Base-by-base conservation (phyloP, 1,140 invertebrate genomes). In the Protaetia brevitarsis region DNA sequence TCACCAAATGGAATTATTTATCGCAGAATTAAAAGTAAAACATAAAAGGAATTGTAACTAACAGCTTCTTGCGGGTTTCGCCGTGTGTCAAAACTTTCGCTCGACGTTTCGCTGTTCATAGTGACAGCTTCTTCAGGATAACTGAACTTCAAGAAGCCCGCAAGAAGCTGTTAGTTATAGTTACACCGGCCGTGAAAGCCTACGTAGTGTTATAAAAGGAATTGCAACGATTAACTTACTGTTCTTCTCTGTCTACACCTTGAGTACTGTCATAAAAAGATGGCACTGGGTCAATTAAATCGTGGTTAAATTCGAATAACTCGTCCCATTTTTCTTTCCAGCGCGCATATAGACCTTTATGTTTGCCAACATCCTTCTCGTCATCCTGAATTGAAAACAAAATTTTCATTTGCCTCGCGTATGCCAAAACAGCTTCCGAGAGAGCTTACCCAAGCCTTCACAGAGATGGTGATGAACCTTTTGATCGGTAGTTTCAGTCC, bases 401-500 rank as follows among this genome's bases (percentile, higher is more conserved):
- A n/a, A 3, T 3, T 37, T n/a, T n/a, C n/a, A n/a, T n/a, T n/a
- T n/a, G n/a, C n/a, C 8, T 26, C 62, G 29, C 6, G n/a, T n/a
- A 8, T 8, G 8, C n/a, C n/a, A n/a, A 8, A 36, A 7, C 34
- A 36, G 11, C 16, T 16, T 11, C 10, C 5, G 10, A 62, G 0
- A 4, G 10, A 0, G 76, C 83, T 82, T 79, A 91, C 89, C 90
- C 90, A 93, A 59, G 90, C 89, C 77, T 89, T 91, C 0, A 92
- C 89, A 7, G 89, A 90, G 45, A 93, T 91, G 0, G 90, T 89
- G 62, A 92, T 91, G 68, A 93, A 91, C 66, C 89, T 78, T n/a
- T 94, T 95, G 0, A 92, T 89, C 0, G 95, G 94, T 78, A 96
- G 83, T 78, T 95, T 96, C 66, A 97, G 81, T 41, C 93, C 92